phyloP scores from a whole-genome alignment of 2,888 invertebrate genomes.

The Xestia rhomboidea region DNA sequence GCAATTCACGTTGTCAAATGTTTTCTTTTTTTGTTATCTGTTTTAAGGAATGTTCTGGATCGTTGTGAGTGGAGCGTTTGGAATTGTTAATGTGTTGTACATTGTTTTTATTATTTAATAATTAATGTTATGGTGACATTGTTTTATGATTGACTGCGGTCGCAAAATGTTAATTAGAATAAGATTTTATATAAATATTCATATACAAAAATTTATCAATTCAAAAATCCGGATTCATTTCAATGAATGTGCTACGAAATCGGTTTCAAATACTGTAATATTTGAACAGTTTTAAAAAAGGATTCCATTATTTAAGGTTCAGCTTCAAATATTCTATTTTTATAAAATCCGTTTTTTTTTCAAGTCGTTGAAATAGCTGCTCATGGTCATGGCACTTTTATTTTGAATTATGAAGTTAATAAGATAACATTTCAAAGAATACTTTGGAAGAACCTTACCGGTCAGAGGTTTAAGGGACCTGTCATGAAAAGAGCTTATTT shows the following conservation, averaged over 20 bases:
- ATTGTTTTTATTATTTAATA: background rate
- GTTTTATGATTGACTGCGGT: background rate
- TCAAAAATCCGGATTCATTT: background rate
- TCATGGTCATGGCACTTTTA: background rate
- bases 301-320: background rate
- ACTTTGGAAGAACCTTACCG: background rate
- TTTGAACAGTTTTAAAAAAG: background rate
- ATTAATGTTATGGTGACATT: background rate
- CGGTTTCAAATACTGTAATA: background rate
- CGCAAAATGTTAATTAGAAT: background rate
- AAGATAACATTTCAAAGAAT: background rate
- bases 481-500: background rate
- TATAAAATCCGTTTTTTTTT: background rate
- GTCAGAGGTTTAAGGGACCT: background rate
- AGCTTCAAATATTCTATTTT: background rate
- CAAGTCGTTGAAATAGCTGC: background rate
- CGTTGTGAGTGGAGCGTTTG: conserved; percentile 14
- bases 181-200: background rate
- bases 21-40: conserved; percentile 40
- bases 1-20: conserved; percentile 36
- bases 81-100: conserved; percentile 26
- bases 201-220: background rate
- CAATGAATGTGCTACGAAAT: background rate
- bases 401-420: background rate
- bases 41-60: conserved; percentile 28